A percentile compares a stretch with the other conserved stretches of the same genome.
Evolutionary conservation across 2,797 vertebrate species (phyloP).

Genomic region (Vireo griseus): DNA sequence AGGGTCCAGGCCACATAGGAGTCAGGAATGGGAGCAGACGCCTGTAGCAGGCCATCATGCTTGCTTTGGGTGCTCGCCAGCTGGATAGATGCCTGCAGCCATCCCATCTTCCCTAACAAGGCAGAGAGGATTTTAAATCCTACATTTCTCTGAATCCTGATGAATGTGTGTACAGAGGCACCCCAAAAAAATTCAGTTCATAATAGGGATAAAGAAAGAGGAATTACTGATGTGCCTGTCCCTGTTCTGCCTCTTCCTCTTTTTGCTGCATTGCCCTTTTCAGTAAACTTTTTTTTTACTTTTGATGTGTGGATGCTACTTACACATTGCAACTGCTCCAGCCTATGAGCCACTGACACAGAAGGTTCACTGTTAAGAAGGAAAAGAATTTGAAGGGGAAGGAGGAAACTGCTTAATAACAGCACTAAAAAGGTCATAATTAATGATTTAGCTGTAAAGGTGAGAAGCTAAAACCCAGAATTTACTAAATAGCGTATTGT

Average conservation of each 20-base stretch:
- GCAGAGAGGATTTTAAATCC: background rate
- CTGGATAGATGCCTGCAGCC: background rate
- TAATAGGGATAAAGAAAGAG: background rate
- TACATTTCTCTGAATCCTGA: background rate
- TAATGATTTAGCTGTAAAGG: constrained; percentile 17
- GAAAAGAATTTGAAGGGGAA: constrained; percentile 5
- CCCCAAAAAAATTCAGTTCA: background rate
- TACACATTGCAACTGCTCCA: background rate
- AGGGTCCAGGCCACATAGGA: background rate
- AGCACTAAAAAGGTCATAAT: constrained; percentile 30
- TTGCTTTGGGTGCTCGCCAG: rapidly evolving
- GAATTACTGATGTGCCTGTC: background rate
- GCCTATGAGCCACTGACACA: background rate
- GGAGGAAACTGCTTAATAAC: background rate
- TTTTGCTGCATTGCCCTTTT: background rate
- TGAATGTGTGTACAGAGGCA: background rate
- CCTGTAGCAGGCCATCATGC: rapidly evolving
- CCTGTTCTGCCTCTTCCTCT: background rate
- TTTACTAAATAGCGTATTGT: constrained; percentile 56
- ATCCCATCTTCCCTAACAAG: background rate
- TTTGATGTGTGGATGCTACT: background rate
- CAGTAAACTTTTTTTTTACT: background rate
- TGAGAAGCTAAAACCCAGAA: background rate
- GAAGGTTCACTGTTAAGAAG: constrained; percentile 28
- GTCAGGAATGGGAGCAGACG: background rate